A percentile compares a stretch with the other conserved stretches of the same genome.
phyloP scores from a whole-genome alignment of 2,113 vertebrate genomes.

The Orycteropus afer region DNA sequence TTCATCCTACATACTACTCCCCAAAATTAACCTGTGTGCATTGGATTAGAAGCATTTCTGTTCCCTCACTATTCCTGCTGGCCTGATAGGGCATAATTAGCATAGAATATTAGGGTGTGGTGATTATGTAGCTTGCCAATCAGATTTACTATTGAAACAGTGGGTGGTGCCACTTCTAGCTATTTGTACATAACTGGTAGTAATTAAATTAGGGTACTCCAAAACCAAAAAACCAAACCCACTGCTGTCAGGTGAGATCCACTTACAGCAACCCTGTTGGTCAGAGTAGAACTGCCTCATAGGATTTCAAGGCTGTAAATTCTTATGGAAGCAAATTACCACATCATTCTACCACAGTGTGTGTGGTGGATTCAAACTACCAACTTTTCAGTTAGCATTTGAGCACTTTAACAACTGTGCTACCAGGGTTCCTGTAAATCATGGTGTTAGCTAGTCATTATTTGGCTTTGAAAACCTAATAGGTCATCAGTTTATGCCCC shows the following conservation, averaged over 20 bases:
- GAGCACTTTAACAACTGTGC: neutral
- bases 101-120: conserved; percentile 19
- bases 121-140: conserved; percentile 41
- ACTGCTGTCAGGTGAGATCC: neutral
- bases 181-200: conserved; percentile 46
- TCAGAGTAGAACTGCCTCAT: neutral
- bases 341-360: neutral
- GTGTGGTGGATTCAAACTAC: neutral
- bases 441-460: neutral
- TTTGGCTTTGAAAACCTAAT: conserved; percentile 32
- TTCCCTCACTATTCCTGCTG: neutral
- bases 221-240: neutral
- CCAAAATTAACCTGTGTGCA: neutral
- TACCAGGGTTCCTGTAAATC: conserved; percentile 29
- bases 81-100: conserved; percentile 24
- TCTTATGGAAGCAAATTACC: neutral
- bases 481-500: conserved; percentile 68
- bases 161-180: conserved; percentile 32
- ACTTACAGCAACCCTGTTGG: neutral
- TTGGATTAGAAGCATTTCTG: conserved; percentile 3
- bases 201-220: conserved; percentile 65
- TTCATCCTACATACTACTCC: neutral
- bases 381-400: neutral
- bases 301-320: neutral
- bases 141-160: conserved; percentile 48